Conservation (phyloP, 2,888 invertebrate species). For the Hemistola chrysoprasaria region DNA sequence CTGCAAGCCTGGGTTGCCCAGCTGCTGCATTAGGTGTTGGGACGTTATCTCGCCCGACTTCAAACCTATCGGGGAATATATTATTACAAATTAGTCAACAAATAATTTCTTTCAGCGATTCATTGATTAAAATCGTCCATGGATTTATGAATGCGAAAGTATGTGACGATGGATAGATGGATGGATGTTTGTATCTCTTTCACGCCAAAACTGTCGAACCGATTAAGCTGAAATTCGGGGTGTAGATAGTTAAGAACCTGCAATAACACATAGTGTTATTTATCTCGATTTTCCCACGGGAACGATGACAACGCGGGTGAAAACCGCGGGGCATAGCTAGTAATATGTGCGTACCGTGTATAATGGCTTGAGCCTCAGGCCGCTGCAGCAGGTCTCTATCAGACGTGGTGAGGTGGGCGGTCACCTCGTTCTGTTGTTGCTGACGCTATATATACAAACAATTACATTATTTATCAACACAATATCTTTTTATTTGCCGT, state of each 20-base stretch:
- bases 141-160: neutral
- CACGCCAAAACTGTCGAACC: too few species aligned
- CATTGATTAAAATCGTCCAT: too few species aligned
- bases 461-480: neutral
- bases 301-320: too few species aligned
- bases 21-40: slow-evolving; percentile 88
- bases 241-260: too few species aligned
- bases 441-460: slow-evolving; percentile 36
- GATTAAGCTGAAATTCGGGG: too few species aligned
- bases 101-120: too few species aligned
- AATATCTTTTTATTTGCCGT: neutral
- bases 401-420: slow-evolving; percentile 30
- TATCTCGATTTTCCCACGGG: too few species aligned
- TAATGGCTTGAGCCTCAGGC: slow-evolving; percentile 89
- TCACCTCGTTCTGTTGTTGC: slow-evolving; percentile 55
- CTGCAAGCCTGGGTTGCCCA: slow-evolving; percentile 88
- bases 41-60: slow-evolving; percentile 89
- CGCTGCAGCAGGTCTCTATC: slow-evolving; percentile 86
- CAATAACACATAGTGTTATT: too few species aligned
- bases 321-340: neutral
- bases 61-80: too few species aligned
- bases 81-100: too few species aligned
- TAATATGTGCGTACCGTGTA: slow-evolving; percentile 83
- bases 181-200: too few species aligned
- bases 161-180: neutral